These are phyloP conservation scores for Ceratosolen solmsi DNA, from an alignment of 1,140 invertebrate species.

Conservation along the genomic window DNA sequence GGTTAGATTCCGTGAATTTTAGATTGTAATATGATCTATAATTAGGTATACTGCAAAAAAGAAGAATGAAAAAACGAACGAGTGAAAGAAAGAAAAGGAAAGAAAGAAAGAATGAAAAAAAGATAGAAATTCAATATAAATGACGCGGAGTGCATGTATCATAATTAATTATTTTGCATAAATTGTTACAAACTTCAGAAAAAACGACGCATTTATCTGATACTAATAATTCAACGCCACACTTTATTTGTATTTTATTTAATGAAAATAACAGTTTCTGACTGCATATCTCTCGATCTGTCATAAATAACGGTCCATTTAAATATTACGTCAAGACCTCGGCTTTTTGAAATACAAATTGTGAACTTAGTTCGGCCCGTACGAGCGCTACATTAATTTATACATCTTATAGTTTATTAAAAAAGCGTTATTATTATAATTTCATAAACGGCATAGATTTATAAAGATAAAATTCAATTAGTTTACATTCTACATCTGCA, in stretches of 20 bases:
- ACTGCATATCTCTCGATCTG: neutral
- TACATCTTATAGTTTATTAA: neutral
- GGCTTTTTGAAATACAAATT: neutral
- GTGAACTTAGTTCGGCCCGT: neutral
- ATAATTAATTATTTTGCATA: neutral
- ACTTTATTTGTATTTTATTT: neutral
- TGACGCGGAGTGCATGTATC: neutral
- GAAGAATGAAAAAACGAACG: too few species aligned
- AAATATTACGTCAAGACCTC: neutral
- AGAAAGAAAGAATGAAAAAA: too few species aligned
- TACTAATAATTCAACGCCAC: neutral
- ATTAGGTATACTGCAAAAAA: too few species aligned
- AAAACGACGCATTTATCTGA: neutral
- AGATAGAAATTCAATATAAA: too few species aligned
- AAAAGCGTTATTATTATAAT: too few species aligned
- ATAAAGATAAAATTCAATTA: too few species aligned
- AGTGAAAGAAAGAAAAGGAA: too few species aligned
- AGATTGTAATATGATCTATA: neutral
- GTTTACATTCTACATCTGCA: too few species aligned
- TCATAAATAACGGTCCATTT: neutral
- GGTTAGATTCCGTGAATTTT: neutral
- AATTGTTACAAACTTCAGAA: neutral
- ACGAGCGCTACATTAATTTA: neutral
- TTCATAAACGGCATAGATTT: too few species aligned
- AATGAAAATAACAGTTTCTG: neutral